Percentiles rank a stretch among this genome's conserved stretches.
Conservation (phyloP, 2,113 vertebrate species). For the Fukomys damarensis region DNA sequence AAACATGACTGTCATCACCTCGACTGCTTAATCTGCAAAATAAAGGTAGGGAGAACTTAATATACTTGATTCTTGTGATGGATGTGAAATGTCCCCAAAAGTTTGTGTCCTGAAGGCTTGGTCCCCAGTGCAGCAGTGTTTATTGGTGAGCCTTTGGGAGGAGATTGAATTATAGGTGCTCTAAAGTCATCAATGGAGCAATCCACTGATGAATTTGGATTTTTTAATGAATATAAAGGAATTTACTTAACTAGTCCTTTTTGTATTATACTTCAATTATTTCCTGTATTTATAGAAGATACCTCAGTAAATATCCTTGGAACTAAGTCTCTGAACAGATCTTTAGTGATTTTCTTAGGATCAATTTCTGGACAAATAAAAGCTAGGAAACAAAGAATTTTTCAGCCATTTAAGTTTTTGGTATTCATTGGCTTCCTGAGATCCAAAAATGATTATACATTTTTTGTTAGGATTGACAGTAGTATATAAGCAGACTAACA, state of each 20-base stretch:
- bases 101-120: not conserved
- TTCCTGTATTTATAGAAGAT: constrained; percentile 49
- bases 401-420: constrained; percentile 34
- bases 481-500: not conserved
- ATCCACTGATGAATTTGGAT: not conserved
- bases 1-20: not conserved
- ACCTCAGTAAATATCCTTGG: constrained; percentile 8
- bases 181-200: not conserved
- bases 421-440: constrained; percentile 25
- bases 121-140: not conserved
- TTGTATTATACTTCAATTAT: constrained; percentile 33
- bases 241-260: constrained; percentile 14
- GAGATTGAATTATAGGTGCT: not conserved
- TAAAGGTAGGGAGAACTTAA: not conserved
- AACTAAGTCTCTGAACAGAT: constrained; percentile 50
- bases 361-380: constrained; percentile 53
- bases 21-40: not conserved
- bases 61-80: not conserved
- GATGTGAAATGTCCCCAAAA: not conserved
- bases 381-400: constrained; percentile 36
- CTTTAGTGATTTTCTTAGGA: constrained; percentile 34
- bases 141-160: not conserved
- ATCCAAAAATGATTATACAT: constrained; percentile 20
- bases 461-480: constrained; percentile 14
- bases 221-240: not conserved